Conservation (phyloP, 2,888 invertebrate genomes). For the Hofmannophila pseudospretella region DNA sequence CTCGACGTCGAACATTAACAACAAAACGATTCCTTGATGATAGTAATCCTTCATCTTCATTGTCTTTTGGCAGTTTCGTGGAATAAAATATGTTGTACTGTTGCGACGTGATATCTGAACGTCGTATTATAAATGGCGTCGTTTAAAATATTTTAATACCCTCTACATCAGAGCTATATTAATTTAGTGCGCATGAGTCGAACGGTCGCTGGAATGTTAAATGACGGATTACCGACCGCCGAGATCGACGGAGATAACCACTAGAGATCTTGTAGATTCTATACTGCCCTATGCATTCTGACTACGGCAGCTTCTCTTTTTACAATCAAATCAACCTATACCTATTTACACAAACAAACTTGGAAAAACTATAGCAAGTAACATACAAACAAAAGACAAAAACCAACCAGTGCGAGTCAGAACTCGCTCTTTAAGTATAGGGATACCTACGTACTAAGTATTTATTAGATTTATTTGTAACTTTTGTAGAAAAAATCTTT, state of each 20-base stretch:
- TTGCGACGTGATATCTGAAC: conserved; percentile 71
- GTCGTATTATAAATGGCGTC: conserved; percentile 76
- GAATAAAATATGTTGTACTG: conserved; percentile 73
- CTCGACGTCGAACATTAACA: conserved; percentile 63
- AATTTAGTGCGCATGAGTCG: conserved; percentile 74
- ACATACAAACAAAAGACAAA: no score
- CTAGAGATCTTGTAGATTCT: conserved; percentile 55
- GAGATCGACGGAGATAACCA: conserved; percentile 63
- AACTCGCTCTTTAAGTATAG: no score
- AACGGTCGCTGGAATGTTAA: conserved; percentile 68
- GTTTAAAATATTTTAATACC: conserved; percentile 77
- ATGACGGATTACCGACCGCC: conserved; percentile 73
- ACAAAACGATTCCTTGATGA: conserved; percentile 72
- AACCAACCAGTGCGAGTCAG: no score
- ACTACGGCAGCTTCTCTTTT: no score
- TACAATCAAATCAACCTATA: no score
- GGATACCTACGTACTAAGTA: no score
- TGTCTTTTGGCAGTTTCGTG: conserved; percentile 77
- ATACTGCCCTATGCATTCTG: conserved; percentile 44
- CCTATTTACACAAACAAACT: no score
- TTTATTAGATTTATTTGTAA: no score
- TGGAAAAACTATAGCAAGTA: no score
- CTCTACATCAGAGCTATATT: conserved; percentile 73
- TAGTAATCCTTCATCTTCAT: conserved; percentile 76
- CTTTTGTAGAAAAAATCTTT: no score